Evolutionary conservation across 2,113 vertebrate genomes (phyloP).

Genomic region (Esox niger): DNA sequence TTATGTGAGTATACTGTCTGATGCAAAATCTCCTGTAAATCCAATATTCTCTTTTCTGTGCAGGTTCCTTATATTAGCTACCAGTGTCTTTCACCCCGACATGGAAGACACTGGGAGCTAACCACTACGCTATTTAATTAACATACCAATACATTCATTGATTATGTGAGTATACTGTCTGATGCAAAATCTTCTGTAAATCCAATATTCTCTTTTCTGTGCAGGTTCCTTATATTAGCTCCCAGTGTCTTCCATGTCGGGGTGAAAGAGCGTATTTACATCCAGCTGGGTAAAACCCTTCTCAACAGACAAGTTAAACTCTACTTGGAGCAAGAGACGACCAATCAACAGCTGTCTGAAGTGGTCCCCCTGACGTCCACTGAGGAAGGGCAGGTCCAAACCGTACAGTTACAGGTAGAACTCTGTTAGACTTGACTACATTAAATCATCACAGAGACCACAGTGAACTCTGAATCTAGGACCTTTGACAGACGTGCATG

Average conservation of each 20-base stretch:
- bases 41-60: neutral
- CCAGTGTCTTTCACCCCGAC: conserved; percentile 69
- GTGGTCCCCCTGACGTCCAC: fast-evolving
- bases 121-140: no score
- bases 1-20: neutral
- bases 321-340: conserved; percentile 35
- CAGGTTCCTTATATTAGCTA: conserved; percentile 73
- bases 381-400: neutral
- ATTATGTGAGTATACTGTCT: neutral
- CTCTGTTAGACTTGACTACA: neutral
- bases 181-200: neutral
- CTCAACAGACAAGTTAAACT: conserved; percentile 32
- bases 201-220: neutral
- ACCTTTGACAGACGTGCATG: no score
- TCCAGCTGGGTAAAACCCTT: conserved; percentile 54
- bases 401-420: conserved; percentile 62
- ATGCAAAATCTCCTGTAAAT: neutral
- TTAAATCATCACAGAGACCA: neutral
- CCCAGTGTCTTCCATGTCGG: conserved; percentile 70
- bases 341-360: conserved; percentile 13
- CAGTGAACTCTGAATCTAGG: neutral
- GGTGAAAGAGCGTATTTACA: conserved; percentile 62
- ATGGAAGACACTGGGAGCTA: conserved; percentile 70
- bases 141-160: neutral
- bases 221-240: conserved; percentile 72